Conservation (phyloP, 2,888 invertebrate species). For the Mamestra brassicae region DNA sequence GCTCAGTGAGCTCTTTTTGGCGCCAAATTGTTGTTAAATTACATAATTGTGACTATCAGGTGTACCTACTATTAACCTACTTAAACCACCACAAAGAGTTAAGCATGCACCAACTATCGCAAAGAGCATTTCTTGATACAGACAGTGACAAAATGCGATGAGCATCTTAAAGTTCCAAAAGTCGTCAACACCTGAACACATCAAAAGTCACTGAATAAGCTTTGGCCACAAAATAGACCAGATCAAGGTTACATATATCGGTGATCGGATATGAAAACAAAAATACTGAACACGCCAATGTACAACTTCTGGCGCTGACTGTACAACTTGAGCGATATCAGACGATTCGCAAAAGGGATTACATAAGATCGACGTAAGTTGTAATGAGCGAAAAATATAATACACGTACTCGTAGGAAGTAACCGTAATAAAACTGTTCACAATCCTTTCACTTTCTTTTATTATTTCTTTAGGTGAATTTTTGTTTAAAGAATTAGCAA, state of each 20-base stretch:
- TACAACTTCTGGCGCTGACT: too few relatives aligned
- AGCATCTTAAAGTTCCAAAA: too few relatives aligned
- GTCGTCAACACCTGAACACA: too few relatives aligned
- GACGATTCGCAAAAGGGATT: conserved; percentile 42
- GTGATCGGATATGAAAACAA: too few relatives aligned
- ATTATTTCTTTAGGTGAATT: background rate
- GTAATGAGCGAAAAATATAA: conserved; percentile 57
- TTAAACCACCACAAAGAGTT: conserved; percentile 19
- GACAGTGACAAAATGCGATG: background rate
- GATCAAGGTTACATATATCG: too few relatives aligned
- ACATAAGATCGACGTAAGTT: conserved; percentile 44
- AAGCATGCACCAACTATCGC: conserved; percentile 14
- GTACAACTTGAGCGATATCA: conserved; percentile 28
- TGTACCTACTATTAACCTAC: conserved; percentile 46
- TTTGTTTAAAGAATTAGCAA: conserved; percentile 9
- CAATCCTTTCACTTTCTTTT: conserved; percentile 63
- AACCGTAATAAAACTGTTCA: conserved; percentile 45
- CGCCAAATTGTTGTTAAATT: conserved; percentile 11
- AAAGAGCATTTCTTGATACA: conserved; percentile 7
- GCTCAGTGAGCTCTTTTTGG: conserved; percentile 13
- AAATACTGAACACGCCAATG: too few relatives aligned
- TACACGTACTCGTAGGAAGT: conserved; percentile 51
- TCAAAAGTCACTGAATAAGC: background rate
- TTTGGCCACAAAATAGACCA: too few relatives aligned
- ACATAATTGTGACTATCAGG: conserved; percentile 43